These are phyloP conservation scores for Henicopernis longicauda DNA, from an alignment of 2,113 vertebrate genomes.

Conservation along the genomic window DNA sequence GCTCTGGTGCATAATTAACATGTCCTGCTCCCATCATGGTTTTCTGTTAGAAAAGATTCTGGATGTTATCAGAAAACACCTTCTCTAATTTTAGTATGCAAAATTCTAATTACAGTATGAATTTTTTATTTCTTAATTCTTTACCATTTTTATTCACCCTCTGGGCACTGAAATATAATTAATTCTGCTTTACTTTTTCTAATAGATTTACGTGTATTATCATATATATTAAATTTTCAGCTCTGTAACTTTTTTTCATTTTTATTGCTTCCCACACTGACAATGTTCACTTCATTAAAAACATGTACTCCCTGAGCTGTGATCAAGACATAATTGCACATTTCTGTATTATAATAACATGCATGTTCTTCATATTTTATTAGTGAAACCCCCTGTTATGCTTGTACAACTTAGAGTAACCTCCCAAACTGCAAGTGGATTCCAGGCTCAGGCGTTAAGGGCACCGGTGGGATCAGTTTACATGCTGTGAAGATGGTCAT, in stretches of 20 bases:
- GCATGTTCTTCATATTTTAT: background rate
- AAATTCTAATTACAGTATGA: conserved; percentile 71
- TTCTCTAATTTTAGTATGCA: conserved; percentile 23
- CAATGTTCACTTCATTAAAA: conserved; percentile 67
- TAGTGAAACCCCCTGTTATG: background rate
- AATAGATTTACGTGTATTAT: conserved; percentile 76
- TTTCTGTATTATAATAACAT: conserved; percentile 20
- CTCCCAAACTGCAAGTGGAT: background rate
- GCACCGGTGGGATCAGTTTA: no score
- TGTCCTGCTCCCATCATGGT: background rate
- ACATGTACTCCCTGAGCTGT: conserved; percentile 48
- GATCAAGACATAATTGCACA: conserved; percentile 55
- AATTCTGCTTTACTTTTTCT: conserved; percentile 64
- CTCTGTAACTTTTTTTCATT: conserved; percentile 53
- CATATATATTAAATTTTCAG: conserved; percentile 79
- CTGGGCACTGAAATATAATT: conserved; percentile 65
- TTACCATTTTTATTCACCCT: conserved; percentile 60
- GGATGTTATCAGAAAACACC: conserved; percentile 49
- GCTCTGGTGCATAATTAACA: conserved; percentile 17
- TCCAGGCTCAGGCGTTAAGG: background rate
- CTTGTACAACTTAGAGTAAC: background rate
- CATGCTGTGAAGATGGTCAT: background rate
- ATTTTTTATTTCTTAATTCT: conserved; percentile 74
- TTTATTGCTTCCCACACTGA: conserved; percentile 64
- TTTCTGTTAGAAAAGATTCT: conserved; percentile 5